A percentile compares a stretch with the other conserved stretches of the same genome.
Conservation (phyloP, 2,888 invertebrate genomes). For the Helicoverpa assulta region DNA sequence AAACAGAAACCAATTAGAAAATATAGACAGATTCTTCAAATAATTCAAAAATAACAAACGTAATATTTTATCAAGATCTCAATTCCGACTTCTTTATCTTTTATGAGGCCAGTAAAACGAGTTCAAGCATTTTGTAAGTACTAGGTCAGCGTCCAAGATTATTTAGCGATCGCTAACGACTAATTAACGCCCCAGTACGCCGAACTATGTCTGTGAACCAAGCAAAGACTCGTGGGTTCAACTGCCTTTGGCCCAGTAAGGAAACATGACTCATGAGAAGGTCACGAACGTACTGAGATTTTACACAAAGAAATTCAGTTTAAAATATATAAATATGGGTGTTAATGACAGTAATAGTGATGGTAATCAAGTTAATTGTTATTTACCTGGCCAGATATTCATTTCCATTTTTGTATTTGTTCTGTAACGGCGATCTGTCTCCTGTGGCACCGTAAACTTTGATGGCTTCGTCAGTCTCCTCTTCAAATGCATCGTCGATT, state of each 20-base stretch:
- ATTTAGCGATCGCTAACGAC: slow-evolving; percentile 71
- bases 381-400: slow-evolving; percentile 83
- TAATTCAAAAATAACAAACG: neutral
- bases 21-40: neutral
- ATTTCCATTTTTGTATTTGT: slow-evolving; percentile 85
- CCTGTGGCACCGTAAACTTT: slow-evolving; percentile 95
- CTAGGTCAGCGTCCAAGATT: slow-evolving; percentile 61
- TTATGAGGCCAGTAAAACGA: slow-evolving; percentile 36
- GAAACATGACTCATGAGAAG: slow-evolving; percentile 79
- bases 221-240: slow-evolving; percentile 73
- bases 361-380: slow-evolving; percentile 13
- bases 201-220: slow-evolving; percentile 51
- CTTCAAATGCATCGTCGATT: slow-evolving; percentile 96
- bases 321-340: slow-evolving; percentile 10
- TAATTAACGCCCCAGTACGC: slow-evolving; percentile 67
- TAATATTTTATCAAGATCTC: neutral
- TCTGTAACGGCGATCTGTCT: slow-evolving; percentile 92
- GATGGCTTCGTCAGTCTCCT: slow-evolving; percentile 95
- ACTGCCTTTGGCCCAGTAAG: slow-evolving; percentile 81
- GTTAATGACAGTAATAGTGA: slow-evolving; percentile 1
- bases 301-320: slow-evolving; percentile 67
- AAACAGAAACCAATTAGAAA: slow-evolving; percentile 4
- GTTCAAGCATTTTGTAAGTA: slow-evolving; percentile 33
- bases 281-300: slow-evolving; percentile 77
- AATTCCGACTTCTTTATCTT: slow-evolving; percentile 4